Evolutionary conservation across 2,113 vertebrate species (phyloP).

Genomic region (Siniperca chuatsi): DNA sequence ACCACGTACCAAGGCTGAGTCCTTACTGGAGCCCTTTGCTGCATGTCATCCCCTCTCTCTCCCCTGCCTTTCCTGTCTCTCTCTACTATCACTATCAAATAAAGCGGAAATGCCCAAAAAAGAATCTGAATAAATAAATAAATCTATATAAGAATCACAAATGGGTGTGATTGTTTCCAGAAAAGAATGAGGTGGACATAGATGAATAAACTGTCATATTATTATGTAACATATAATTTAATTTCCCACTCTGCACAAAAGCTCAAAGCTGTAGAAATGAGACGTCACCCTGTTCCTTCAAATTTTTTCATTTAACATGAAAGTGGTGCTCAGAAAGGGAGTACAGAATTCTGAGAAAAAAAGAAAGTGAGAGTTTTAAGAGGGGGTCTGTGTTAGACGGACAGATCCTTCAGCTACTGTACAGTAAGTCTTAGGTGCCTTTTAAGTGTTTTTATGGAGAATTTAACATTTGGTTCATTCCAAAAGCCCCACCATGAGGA

Average conservation of each 20-base stretch:
- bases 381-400: neutral
- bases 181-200: neutral
- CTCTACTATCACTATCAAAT: too few species aligned
- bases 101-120: too few species aligned
- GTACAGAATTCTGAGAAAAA: neutral
- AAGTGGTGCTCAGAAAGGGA: neutral
- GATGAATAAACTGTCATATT: too few species aligned
- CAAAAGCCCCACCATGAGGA: slow-evolving; percentile 20
- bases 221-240: neutral
- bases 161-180: neutral
- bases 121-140: too few species aligned
- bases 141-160: too few species aligned
- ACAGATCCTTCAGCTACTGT: neutral
- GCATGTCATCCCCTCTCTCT: too few species aligned
- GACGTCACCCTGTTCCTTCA: neutral
- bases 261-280: neutral
- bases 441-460: slow-evolving; percentile 36
- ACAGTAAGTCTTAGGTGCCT: neutral
- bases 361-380: neutral
- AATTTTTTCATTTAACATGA: neutral
- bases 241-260: neutral
- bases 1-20: too few species aligned
- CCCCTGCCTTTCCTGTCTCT: too few species aligned
- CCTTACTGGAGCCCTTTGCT: too few species aligned
- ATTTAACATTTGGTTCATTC: slow-evolving; percentile 29